Evolutionary conservation across 1,140 invertebrate genomes (phyloP), one percentile per base, ranked within the genome.

Genomic region (Oryctes rhinoceros): DNA sequence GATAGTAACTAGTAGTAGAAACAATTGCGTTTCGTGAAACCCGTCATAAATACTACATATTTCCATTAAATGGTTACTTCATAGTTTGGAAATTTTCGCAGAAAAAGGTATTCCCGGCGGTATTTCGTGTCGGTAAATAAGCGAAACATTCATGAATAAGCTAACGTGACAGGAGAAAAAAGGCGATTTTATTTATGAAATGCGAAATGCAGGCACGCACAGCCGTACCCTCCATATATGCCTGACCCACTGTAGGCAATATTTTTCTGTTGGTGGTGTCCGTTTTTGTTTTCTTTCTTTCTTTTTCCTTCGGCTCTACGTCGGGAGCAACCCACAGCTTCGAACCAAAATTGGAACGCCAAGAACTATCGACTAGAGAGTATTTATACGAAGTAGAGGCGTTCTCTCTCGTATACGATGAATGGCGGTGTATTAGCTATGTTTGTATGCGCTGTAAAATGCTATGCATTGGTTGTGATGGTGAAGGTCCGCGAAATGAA

Each of bases 321-420:
- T 71, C 35, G 65, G 65, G 35, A 71, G 24, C 35, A 24, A 24
- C 65, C 35, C 65, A 71, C 65, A 15, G 35, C 65, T 6, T 35
- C 65, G 24, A 37, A 71, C 24, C 65, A 35, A 71, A 71, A 71
- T 71, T 71, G 65, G 65, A 71, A 71, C 35, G 65, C 65, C 30
- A 62, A 20, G 53, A 62, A 62, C 7, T 44, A 44, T 44, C 39
- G 39, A 59, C 53, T 18, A 6, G 53, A 59, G 65, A 24, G 10
- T 71, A 71, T 20, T 62, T 62, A 44, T 59, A 59, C 53, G 9
- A 44, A 5, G 39, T 5, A 44, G 1, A 59, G n/a, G 15, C n/a
- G 5, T 6, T 59, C 53, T 59, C 15, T 59, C 13, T 59, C 53
- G 15, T 59, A 59, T 59, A 59, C 53, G 53, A 20, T 59, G 53